Evolutionary conservation across 2,888 invertebrate species (phyloP).

Genomic region (Chromoteleia sp.): DNA sequence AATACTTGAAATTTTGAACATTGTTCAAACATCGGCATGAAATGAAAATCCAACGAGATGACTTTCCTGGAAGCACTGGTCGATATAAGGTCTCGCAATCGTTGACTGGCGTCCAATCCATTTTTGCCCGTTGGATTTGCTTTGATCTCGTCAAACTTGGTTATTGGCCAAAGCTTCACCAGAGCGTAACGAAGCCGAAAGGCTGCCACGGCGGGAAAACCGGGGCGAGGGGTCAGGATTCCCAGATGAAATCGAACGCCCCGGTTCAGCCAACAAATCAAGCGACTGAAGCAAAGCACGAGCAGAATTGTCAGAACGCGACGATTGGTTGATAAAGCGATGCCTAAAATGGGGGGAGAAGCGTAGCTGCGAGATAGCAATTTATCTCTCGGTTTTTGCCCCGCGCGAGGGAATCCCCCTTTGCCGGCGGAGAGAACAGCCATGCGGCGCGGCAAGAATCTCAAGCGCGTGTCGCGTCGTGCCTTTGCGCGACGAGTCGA

Average conservation of each 20-base stretch:
- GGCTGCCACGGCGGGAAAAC: constrained; percentile 25
- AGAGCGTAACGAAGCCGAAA: constrained; percentile 40
- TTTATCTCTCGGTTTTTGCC: constrained; percentile 65
- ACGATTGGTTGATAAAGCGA: constrained; percentile 69
- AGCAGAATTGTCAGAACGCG: constrained; percentile 70
- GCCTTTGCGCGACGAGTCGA: constrained; percentile 46
- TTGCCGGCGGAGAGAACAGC: constrained; percentile 35
- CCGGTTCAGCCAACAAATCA: constrained; percentile 68
- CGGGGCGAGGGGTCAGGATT: constrained; percentile 65
- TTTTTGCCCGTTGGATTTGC: constrained; percentile 53
- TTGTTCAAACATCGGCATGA: not conserved
- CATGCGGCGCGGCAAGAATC: constrained; percentile 52
- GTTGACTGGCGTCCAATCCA: constrained; percentile 56
- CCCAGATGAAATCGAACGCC: constrained; percentile 70
- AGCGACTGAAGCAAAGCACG: constrained; percentile 59
- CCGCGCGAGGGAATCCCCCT: constrained; percentile 58
- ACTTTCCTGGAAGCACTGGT: constrained; percentile 25
- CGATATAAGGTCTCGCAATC: constrained; percentile 33
- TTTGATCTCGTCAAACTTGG: constrained; percentile 55
- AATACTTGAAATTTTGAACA: not conserved
- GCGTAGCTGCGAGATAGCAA: constrained; percentile 65
- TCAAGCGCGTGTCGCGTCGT: constrained; percentile 63
- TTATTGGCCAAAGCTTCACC: constrained; percentile 57
- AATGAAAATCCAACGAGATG: constrained; percentile 8
- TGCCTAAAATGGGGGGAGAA: constrained; percentile 65